phyloP scores from a whole-genome alignment of 2,888 invertebrate genomes.

The Galeruca laticollis region DNA sequence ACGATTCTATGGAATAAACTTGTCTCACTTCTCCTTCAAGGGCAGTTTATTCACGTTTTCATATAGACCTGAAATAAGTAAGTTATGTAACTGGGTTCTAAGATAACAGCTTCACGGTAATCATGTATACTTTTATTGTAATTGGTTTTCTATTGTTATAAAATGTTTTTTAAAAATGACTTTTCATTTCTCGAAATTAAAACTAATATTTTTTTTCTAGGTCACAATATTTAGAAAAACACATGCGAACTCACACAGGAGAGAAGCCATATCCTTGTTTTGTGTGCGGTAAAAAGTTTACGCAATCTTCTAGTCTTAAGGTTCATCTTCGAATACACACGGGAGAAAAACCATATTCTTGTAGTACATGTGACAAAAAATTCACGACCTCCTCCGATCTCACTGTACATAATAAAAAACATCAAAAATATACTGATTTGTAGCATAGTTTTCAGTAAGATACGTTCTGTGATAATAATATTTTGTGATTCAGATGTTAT shows the following conservation, averaged over 20 bases:
- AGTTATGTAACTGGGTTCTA: too few species aligned
- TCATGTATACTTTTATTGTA: too few species aligned
- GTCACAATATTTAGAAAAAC: constrained; percentile 69
- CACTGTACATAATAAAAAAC: constrained; percentile 61
- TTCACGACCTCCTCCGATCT: constrained; percentile 63
- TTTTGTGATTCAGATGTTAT: constrained; percentile 1
- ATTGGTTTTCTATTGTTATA: not conserved
- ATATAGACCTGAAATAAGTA: too few species aligned
- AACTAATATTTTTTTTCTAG: constrained; percentile 64
- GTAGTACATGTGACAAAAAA: constrained; percentile 60
- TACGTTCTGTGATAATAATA: constrained; percentile 20
- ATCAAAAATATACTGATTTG: constrained; percentile 62
- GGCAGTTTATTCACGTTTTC: too few species aligned
- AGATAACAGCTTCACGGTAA: too few species aligned
- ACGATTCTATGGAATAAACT: too few species aligned
- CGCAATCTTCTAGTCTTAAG: constrained; percentile 63
- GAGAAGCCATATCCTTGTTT: constrained; percentile 63
- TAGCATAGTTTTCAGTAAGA: constrained; percentile 43
- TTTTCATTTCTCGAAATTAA: not conserved
- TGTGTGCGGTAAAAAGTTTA: constrained; percentile 63
- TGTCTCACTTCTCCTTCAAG: too few species aligned
- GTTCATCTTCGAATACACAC: constrained; percentile 63
- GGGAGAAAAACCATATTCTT: constrained; percentile 63
- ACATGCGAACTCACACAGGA: constrained; percentile 69
- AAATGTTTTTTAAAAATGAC: too few species aligned